Conservation (phyloP, 2,797 vertebrate genomes). For the Lophotriccus pileatus region DNA sequence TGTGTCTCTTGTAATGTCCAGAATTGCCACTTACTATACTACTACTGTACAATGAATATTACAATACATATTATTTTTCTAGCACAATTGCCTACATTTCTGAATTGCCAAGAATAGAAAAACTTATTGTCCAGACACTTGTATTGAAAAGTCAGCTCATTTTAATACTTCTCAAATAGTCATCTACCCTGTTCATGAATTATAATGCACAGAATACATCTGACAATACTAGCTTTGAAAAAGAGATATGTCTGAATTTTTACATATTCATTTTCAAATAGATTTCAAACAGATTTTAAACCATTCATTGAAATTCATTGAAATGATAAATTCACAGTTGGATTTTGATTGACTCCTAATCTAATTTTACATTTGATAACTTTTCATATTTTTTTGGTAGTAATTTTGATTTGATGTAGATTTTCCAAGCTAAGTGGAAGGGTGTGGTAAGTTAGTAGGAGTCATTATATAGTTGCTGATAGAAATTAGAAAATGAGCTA, state of each 20-base stretch:
- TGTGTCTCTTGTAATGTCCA: slow-evolving; percentile 86
- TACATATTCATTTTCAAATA: slow-evolving; percentile 86
- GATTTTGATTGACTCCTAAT: slow-evolving; percentile 84
- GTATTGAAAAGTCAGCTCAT: slow-evolving; percentile 85
- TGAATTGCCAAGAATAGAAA: slow-evolving; percentile 81
- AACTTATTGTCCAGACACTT: slow-evolving; percentile 86
- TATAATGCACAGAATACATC: slow-evolving; percentile 85
- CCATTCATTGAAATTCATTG: slow-evolving; percentile 84
- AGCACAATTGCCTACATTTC: slow-evolving; percentile 82
- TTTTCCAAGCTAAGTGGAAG: slow-evolving; percentile 57
- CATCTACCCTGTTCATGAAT: slow-evolving; percentile 85
- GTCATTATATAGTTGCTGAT: background rate
- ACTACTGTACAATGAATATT: slow-evolving; percentile 85
- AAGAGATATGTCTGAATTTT: slow-evolving; percentile 81
- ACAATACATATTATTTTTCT: slow-evolving; percentile 85
- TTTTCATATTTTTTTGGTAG: slow-evolving; percentile 58
- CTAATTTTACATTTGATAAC: slow-evolving; percentile 82
- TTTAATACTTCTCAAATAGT: slow-evolving; percentile 90
- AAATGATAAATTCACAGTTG: slow-evolving; percentile 82
- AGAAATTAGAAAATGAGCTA: slow-evolving; percentile 15
- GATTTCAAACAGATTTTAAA: slow-evolving; percentile 84
- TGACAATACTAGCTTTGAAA: slow-evolving; percentile 80
- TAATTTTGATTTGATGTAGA: slow-evolving; percentile 59
- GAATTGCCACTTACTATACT: slow-evolving; percentile 84
- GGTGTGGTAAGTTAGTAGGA: slow-evolving; percentile 6